Base-by-base conservation (phyloP, 2,797 vertebrate genomes). In the Lagorchestes hirsutus region DNA sequence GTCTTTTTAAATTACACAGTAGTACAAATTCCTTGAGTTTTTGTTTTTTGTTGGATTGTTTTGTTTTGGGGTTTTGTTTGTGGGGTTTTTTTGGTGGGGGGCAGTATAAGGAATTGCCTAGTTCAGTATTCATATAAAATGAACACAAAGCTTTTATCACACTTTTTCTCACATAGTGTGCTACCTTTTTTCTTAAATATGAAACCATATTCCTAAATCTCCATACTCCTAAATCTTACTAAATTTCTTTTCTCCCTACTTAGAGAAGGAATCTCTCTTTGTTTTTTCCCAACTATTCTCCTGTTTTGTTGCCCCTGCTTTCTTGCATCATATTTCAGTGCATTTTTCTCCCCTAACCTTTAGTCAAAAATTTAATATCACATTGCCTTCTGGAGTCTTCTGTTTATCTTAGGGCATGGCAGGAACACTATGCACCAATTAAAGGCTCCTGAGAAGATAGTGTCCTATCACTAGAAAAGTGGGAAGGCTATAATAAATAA, bases 1-100 rank as follows among this genome's bases (percentile, higher is more conserved):
- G 87, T 94, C 97, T 98, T 98, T 97, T 97, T 82, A 97, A 97
- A 97, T 97, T 87, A 97, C 95, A 97, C 22, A 67, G 93, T 96
- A 96, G 62, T 0, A 1, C 95, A 97, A 97, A 98, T 97, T 96
- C 95, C 96, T 95, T 95, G 92, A 87, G 40, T 87, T 87, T 87
- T 87, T 87, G 22, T 50, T 87, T 46, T 50, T 50, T 24, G 8
- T 74, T 40, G 93, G 96, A 93, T 34, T 52, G 92, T 95, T 97
- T 54, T 58, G 24, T n/a, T 0, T 34, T 3, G 22, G 1, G 4
- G 5, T 56, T 56, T 56, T 22, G 3, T 12, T 31, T 59, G 3
- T 29, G 9, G 28, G 28, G 3, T 31, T 59, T 59, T 58, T 28
- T 58, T 58, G 1, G 62, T 16, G 34, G 34, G 62, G 16, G 29